These are phyloP conservation scores for Synaphobranchus kaupii DNA, from an alignment of 2,797 vertebrate species.

Conservation along the genomic window DNA sequence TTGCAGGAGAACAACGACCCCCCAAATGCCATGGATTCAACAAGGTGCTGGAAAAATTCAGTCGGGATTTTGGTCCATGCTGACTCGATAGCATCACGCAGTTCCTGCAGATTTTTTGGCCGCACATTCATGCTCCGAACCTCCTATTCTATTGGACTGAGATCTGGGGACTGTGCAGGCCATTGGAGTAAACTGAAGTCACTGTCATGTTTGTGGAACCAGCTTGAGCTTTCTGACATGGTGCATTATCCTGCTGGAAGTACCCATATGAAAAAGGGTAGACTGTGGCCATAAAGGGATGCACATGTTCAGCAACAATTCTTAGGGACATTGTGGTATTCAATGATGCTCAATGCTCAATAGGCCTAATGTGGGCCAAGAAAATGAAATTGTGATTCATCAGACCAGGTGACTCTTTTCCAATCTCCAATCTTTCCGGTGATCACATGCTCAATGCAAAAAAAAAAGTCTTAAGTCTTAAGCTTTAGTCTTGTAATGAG, in stretches of 20 bases:
- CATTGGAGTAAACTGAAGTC: background rate
- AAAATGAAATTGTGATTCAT: background rate
- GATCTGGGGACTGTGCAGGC: background rate
- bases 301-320: too few relatives aligned
- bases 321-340: background rate
- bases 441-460: too few relatives aligned
- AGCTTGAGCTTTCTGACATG: background rate
- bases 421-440: background rate
- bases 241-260: too few relatives aligned
- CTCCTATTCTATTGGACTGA: background rate
- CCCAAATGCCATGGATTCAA: too few relatives aligned
- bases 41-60: too few relatives aligned
- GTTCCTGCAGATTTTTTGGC: background rate
- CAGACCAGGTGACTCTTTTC: background rate
- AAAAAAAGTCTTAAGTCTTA: too few relatives aligned
- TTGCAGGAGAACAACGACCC: too few relatives aligned
- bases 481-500: too few relatives aligned
- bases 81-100: background rate
- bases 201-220: background rate
- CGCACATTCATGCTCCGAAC: too few relatives aligned
- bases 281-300: too few relatives aligned
- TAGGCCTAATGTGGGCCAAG: background rate
- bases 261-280: background rate
- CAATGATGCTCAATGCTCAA: background rate
- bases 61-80: too few relatives aligned